Evolutionary conservation across 2,113 vertebrate species (phyloP), one percentile per base, ranked within the genome.

Genomic region (Melanotaenia duboulayi): DNA sequence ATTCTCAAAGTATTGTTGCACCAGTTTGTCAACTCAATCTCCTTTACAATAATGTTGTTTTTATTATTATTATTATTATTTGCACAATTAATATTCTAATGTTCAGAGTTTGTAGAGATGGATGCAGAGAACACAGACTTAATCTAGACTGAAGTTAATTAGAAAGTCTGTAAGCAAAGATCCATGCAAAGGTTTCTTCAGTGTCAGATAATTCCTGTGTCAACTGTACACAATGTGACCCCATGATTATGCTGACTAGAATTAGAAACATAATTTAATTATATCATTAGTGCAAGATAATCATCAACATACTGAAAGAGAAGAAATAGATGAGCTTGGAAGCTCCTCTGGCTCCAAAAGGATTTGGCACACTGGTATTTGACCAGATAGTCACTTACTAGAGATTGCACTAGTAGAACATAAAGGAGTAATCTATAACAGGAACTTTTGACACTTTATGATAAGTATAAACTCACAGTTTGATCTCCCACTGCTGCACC

Each of bases 331-430:
- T 35, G 23, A 64, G 58, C 19, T 51, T 40, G 39, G 22, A 23
- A 0, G 48, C 51, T 64, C 35, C 32, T 59, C 51, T 70, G n/a
- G 13, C 60, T 72, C 58, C 32, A 63, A 67, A 32, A 24, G 44
- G 37, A 72, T 74, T 69, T 63, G 59, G 37, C 60, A 48, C 25
- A 48, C 7, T 28, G 44, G 20, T 16, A 23, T 79, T 71, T 56
- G 55, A 80, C 61, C 39, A 50, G 8, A 16, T 37, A 58, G 64
- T 50, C 23, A 68, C 57, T 19, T 54, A 7, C 42, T 56, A 62
- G 20, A 37, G 28, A 63, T 65, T 58, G 64, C 16, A 49, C 49
- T 35, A 23, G 61, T 74, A 70, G n/a, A 79, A 61, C 25, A 52
- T 72, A 51, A 66, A 69, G 24, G 14, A 25, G 42, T 39, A 25